Conservation (phyloP, 2,888 invertebrate genomes). For the Campoplex nolae region DNA sequence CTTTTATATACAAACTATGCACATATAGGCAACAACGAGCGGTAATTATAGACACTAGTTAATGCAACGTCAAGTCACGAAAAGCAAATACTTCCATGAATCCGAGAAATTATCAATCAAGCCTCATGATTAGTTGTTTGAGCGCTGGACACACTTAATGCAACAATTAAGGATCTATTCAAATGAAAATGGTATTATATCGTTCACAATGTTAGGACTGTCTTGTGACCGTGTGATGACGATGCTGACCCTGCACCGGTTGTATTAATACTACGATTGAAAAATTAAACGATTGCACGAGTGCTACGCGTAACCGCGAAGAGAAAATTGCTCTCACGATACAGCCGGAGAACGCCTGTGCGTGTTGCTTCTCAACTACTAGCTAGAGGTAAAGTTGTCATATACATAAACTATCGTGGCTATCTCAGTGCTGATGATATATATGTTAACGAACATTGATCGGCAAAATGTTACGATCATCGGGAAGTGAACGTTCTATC, state of each 20-base stretch:
- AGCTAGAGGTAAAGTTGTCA: conserved; percentile 44
- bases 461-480: conserved; percentile 26
- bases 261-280: conserved; percentile 52
- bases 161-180: conserved; percentile 53
- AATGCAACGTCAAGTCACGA: not conserved
- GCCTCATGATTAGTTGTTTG: conserved; percentile 36
- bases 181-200: conserved; percentile 39
- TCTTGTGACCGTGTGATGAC: conserved; percentile 34
- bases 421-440: conserved; percentile 35
- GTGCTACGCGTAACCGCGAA: conserved; percentile 27
- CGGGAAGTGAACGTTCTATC: conserved; percentile 35
- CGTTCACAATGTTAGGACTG: conserved; percentile 13
- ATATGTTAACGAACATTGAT: conserved; percentile 12
- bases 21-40: not conserved
- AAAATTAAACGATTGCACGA: conserved; percentile 57
- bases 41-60: not conserved
- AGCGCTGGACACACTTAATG: conserved; percentile 19
- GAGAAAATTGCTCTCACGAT: conserved; percentile 52
- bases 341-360: conserved; percentile 42
- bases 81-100: conserved; percentile 19
- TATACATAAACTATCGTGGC: conserved; percentile 43
- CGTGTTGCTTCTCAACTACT: conserved; percentile 4
- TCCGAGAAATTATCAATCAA: conserved; percentile 26
- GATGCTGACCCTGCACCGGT: conserved; percentile 14
- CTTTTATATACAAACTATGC: not conserved